Evolutionary conservation across 1,140 invertebrate species (phyloP), one percentile per base, ranked within the genome.

Genomic region (Drosophila varians): DNA sequence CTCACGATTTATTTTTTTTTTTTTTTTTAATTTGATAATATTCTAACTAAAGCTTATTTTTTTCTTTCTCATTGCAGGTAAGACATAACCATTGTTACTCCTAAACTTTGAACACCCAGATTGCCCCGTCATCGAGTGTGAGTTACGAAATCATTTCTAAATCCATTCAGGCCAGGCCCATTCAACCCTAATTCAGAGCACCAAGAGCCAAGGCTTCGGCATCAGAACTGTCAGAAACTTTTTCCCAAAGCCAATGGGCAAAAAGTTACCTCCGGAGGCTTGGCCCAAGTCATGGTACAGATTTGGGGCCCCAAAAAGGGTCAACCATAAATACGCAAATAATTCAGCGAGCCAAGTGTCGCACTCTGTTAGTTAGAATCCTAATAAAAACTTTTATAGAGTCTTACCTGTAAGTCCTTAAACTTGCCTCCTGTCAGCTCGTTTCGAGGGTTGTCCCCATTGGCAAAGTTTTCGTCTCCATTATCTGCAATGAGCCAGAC

Each of bases 321-420:
- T 72, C 79, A 79, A 47, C 75, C 72, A 86, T 86, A 84, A 84
- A 79, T 84, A 84, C 75, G 72, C 76, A 86, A 84, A 79, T 86
- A 86, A 79, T 86, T 76, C 66, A 66, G 47, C 69, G 18, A 52
- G 48, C 49, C 60, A 38, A 57, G 43, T 57, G 62, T 80, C 60
- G 60, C 71, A 55, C 52, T 75, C 62, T 62, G 47, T 69, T 65
- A 51, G 26, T 43, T 66, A 23, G 21, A 52, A 25, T 78, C 75
- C 77, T 72, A 84, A 84, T 84, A 84, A 74, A 83, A 84, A 73
- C 69, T 86, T 86, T 64, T 14, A 38, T 70, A 14, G 55, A 21
- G 18, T 55, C 74, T 45, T 49, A 79, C 74, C 83, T 84, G 74
- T 42, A 64, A 76, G 79, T 69, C 66, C 61, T 60, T 74, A 54